Percentiles rank a stretch among this genome's conserved stretches.
Evolutionary conservation across 2,797 vertebrate genomes (phyloP).

Genomic region (Centroberyx gerrardi): DNA sequence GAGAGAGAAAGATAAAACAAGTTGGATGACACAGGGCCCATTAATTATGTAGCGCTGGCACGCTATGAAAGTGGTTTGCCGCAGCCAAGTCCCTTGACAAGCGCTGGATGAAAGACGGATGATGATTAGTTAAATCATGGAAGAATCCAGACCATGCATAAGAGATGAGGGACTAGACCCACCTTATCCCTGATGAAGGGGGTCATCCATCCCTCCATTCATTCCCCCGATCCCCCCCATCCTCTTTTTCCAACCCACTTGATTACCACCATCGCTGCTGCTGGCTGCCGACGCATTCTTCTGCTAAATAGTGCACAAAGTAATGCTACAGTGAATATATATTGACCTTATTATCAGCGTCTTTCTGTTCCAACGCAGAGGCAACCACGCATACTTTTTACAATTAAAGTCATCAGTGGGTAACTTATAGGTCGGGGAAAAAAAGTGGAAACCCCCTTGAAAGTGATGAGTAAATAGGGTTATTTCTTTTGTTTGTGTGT

Average conservation of each 20-base stretch:
- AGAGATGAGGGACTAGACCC: conserved; percentile 79
- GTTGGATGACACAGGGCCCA: conserved; percentile 60
- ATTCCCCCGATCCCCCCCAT: conserved; percentile 26
- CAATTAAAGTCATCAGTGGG: conserved; percentile 87
- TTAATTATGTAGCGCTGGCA: conserved; percentile 79
- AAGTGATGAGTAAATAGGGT: no score
- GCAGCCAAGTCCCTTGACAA: conserved; percentile 77
- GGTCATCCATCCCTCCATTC: conserved; percentile 29
- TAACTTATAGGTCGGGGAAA: conserved; percentile 86
- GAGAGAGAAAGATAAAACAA: conserved; percentile 11
- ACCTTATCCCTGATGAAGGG: conserved; percentile 45
- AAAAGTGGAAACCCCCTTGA: no score
- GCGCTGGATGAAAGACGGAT: conserved; percentile 73
- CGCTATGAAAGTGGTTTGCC: conserved; percentile 65
- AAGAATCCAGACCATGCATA: conserved; percentile 82
- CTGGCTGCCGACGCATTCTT: conserved; percentile 60
- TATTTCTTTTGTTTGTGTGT: no score
- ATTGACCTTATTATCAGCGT: conserved; percentile 89
- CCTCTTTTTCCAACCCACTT: conserved; percentile 57
- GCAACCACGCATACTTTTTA: conserved; percentile 85
- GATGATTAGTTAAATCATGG: conserved; percentile 86
- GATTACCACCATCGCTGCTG: conserved; percentile 44
- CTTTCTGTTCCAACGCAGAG: conserved; percentile 84
- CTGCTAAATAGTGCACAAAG: conserved; percentile 84
- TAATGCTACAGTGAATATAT: conserved; percentile 87